phyloP scores from a whole-genome alignment of 2,797 vertebrate species.

The Protosalanx chinensis region DNA sequence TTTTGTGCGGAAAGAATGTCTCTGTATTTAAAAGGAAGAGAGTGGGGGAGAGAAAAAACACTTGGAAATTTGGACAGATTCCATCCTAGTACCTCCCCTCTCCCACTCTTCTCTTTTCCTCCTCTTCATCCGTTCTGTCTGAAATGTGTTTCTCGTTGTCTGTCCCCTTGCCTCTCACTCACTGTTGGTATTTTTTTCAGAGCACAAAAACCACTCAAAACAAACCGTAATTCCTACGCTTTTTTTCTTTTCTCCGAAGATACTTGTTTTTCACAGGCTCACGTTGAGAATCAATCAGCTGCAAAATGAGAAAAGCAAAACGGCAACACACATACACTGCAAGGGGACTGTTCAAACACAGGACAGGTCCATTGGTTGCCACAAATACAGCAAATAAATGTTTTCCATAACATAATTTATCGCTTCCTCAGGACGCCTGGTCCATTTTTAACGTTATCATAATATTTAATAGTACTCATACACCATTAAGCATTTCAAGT shows the following conservation, averaged over 20 bases:
- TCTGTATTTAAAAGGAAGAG: constrained; percentile 56
- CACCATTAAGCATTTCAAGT: constrained; percentile 51
- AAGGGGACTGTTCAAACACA: constrained; percentile 41
- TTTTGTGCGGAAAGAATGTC: constrained; percentile 70
- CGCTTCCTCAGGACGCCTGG: constrained; percentile 60
- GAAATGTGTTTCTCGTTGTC: constrained; percentile 72
- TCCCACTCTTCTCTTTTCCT: constrained; percentile 10
- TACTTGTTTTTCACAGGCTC: constrained; percentile 42
- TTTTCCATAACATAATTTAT: constrained; percentile 51
- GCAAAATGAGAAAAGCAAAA: constrained; percentile 58
- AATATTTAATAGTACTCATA: constrained; percentile 67
- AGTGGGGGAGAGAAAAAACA: constrained; percentile 22
- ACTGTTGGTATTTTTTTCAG: constrained; percentile 56
- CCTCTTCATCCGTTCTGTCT: constrained; percentile 14
- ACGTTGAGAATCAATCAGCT: constrained; percentile 57
- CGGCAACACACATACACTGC: constrained; percentile 44
- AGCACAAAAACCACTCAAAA: constrained; percentile 56
- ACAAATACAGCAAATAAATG: constrained; percentile 33
- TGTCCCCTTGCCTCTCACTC: constrained; percentile 53
- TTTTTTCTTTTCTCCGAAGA: constrained; percentile 38
- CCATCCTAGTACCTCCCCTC: constrained; percentile 29
- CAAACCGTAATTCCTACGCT: constrained; percentile 47
- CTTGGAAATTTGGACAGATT: constrained; percentile 62
- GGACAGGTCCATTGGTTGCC: constrained; percentile 53
- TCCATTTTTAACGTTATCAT: constrained; percentile 62